Evolutionary conservation across 2,888 invertebrate genomes (phyloP).

Genomic region (Flabesymbios commensalis): DNA sequence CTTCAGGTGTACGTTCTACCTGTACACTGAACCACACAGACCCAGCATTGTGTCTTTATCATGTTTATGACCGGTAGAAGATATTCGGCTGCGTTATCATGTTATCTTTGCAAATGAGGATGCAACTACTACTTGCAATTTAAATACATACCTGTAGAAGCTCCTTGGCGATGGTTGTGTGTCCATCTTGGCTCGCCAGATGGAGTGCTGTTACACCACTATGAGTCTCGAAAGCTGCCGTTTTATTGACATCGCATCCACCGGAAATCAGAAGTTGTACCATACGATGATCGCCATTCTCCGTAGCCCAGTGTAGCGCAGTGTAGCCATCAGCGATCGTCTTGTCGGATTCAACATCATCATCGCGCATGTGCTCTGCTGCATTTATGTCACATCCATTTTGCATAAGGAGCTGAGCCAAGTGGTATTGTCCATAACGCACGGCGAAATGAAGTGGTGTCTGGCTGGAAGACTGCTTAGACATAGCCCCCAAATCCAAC

Average conservation of each 20-base stretch:
- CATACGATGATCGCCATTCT: slow-evolving; percentile 22
- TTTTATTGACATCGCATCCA: slow-evolving; percentile 14
- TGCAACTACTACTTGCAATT: too few relatives aligned
- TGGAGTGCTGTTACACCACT: slow-evolving; percentile 28
- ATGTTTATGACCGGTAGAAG: too few relatives aligned
- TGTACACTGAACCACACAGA: too few relatives aligned
- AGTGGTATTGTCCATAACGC: slow-evolving; percentile 21
- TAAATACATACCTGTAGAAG: slow-evolving; percentile 13
- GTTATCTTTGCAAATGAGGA: too few relatives aligned
- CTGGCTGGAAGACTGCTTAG: slow-evolving; percentile 25
- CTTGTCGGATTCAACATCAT: neutral
- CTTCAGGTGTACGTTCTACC: too few relatives aligned
- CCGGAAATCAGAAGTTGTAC: slow-evolving; percentile 19
- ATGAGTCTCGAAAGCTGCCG: slow-evolving; percentile 27
- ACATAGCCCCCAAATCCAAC: slow-evolving; percentile 22
- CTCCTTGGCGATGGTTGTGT: slow-evolving; percentile 14
- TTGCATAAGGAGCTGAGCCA: slow-evolving; percentile 22
- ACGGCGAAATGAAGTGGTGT: slow-evolving; percentile 34
- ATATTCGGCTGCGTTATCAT: too few relatives aligned
- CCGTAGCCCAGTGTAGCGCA: slow-evolving; percentile 29
- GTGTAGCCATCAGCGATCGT: slow-evolving; percentile 15
- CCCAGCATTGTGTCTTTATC: too few relatives aligned
- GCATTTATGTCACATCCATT: slow-evolving; percentile 28
- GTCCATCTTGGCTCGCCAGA: slow-evolving; percentile 27
- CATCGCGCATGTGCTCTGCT: slow-evolving; percentile 18